Percentiles rank a stretch among this genome's conserved stretches.
These are phyloP conservation scores for Pempheris klunzingeri DNA, from an alignment of 2,797 vertebrate genomes.

Conservation along the genomic window DNA sequence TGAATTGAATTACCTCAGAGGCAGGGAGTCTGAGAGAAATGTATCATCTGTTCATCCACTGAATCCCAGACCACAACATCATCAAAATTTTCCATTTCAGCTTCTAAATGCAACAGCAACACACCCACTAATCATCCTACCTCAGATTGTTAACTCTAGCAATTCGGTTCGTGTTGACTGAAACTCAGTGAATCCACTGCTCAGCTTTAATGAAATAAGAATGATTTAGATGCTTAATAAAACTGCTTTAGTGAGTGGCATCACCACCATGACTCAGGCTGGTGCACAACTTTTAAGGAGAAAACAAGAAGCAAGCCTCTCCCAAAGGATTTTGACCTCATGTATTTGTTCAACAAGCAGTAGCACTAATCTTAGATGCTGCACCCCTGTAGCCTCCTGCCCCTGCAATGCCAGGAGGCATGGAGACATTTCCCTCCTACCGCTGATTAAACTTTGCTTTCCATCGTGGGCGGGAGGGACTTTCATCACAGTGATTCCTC, in stretches of 20 bases:
- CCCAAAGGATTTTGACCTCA: conserved; percentile 21
- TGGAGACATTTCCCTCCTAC: conserved; percentile 29
- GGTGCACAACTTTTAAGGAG: conserved; percentile 16
- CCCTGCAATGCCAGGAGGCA: conserved; percentile 31
- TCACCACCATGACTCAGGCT: conserved; percentile 5
- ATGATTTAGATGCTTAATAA: conserved; percentile 56
- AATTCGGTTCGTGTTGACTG: conserved; percentile 67
- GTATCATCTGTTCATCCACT: conserved; percentile 54
- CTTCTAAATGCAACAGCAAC: conserved; percentile 48
- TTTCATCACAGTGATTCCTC: conserved; percentile 65
- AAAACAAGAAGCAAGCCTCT: background rate
- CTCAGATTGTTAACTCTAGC: conserved; percentile 61
- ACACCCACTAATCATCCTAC: conserved; percentile 63
- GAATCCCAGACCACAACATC: conserved; percentile 44
- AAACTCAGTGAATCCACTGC: conserved; percentile 31
- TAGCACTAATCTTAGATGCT: conserved; percentile 32
- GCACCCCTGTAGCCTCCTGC: conserved; percentile 35
- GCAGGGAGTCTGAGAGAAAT: conserved; percentile 57
- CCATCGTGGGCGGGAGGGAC: conserved; percentile 48
- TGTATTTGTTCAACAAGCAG: conserved; percentile 47
- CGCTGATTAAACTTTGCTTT: conserved; percentile 69
- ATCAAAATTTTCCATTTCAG: conserved; percentile 54
- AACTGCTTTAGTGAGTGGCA: conserved; percentile 10
- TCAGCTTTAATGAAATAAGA: conserved; percentile 51
- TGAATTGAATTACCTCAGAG: conserved; percentile 68